Conservation (phyloP, 2,797 vertebrate genomes). For the Columba guinea region DNA sequence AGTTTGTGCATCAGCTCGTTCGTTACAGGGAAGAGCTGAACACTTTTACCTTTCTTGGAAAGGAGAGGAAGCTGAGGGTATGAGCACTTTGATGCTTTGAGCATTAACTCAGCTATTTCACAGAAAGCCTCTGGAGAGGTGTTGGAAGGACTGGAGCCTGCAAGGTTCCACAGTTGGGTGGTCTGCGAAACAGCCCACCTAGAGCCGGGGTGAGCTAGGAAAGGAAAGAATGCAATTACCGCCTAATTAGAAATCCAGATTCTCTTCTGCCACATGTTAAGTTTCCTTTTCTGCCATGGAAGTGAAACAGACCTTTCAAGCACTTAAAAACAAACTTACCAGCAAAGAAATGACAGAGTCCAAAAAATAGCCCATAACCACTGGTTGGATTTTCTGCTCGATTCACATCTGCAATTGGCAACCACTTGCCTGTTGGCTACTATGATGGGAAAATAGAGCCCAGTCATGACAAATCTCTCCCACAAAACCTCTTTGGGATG, state of each 20-base stretch:
- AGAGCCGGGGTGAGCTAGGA: background rate
- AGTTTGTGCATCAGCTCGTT: background rate
- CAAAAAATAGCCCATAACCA: background rate
- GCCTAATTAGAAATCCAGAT: constrained; percentile 64
- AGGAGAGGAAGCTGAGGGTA: background rate
- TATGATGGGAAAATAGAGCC: background rate
- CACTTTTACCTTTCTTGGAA: background rate
- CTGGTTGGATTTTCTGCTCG: background rate
- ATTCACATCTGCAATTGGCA: background rate
- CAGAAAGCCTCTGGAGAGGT: background rate
- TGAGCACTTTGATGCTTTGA: background rate
- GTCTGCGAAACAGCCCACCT: constrained; percentile 10
- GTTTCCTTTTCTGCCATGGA: constrained; percentile 41
- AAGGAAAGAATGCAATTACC: constrained; percentile 65
- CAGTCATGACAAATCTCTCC: background rate
- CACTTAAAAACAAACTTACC: background rate
- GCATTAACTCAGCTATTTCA: background rate
- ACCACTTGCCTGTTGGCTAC: background rate
- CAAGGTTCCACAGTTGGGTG: background rate
- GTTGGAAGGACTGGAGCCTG: background rate
- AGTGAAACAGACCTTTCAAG: constrained; percentile 29
- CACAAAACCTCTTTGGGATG: background rate
- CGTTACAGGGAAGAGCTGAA: background rate
- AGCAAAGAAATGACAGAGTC: background rate
- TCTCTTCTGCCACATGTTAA: background rate